Evolutionary conservation across 2,113 vertebrate species (phyloP), one percentile per base, ranked within the genome.

Genomic region (Engraulis encrasicolus): DNA sequence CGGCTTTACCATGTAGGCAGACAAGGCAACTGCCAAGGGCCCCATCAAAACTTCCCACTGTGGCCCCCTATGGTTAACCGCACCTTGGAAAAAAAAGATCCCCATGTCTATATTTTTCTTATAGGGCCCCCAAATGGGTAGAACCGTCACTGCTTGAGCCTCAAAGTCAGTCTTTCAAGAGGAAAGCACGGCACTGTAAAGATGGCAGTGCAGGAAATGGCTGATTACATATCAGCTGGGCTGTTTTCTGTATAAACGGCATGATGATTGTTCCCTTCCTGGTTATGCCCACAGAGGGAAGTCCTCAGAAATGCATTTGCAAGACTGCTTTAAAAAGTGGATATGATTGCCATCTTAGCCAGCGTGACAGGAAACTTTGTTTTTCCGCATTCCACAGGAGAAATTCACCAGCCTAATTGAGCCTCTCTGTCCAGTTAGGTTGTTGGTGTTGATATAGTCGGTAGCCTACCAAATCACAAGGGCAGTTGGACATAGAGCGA

Each of bases 301-400:
- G 80, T 0, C 36, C 87, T 83, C 58, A n/a, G n/a, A n/a, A n/a
- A n/a, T n/a, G n/a, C n/a, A n/a, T n/a, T n/a, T n/a, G n/a, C n/a
- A n/a, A n/a, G n/a, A n/a, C n/a, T n/a, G n/a, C n/a, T n/a, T n/a
- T n/a, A n/a, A n/a, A n/a, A n/a, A n/a, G n/a, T 37, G 45, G 80
- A 81, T 81, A 85, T 85, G 90, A 89, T 88, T 90, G 91, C 74
- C 78, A 20, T 87, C 85, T 88, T 86, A 89, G 86, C 80, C 81
- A 83, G 89, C 81, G 71, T 82, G 83, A 85, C 92, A 92, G 93
- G 95, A 94, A 94, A 90, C 90, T 50, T 88, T 83, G 87, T 92
- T 78, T 95, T 94, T n/a, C 95, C 92, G 93, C 93, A 93, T 94
- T 95, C 95, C 94, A 84, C 50, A 77, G 79, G 58, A 86, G 83